These are phyloP conservation scores for Nyctalus aviator DNA, from an alignment of 2,797 vertebrate genomes.

Conservation along the genomic window DNA sequence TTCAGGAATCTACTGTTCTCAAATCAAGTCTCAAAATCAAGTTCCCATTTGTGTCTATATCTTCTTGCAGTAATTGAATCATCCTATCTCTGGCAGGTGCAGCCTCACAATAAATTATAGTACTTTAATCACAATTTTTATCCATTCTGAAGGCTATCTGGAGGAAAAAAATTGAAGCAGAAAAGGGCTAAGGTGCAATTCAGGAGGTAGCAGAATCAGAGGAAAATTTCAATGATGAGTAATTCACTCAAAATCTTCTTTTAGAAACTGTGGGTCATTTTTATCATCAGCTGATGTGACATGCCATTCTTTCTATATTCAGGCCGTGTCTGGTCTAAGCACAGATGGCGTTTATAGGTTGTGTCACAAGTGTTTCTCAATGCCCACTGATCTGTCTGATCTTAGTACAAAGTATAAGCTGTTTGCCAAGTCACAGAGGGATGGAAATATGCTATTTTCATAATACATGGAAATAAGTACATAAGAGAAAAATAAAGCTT, in stretches of 20 bases:
- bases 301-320: background rate
- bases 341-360: background rate
- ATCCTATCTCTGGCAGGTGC: conserved; percentile 15
- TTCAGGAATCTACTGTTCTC: background rate
- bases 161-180: background rate
- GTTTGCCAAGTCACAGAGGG: conserved; percentile 35
- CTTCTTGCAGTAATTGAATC: background rate
- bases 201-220: background rate
- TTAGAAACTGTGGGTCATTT: background rate
- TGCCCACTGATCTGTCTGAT: background rate
- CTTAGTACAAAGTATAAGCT: background rate
- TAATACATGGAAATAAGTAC: background rate
- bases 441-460: background rate
- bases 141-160: conserved; percentile 17
- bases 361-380: background rate
- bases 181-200: background rate
- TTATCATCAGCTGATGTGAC: background rate
- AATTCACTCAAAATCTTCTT: background rate
- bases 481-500: background rate
- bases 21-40: background rate
- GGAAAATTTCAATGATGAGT: background rate
- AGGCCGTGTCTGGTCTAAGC: background rate
- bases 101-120: background rate
- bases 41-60: background rate
- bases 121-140: conserved; percentile 10